Evolutionary conservation across 2,888 invertebrate species (phyloP).

Genomic region (Dryomyza anilis): DNA sequence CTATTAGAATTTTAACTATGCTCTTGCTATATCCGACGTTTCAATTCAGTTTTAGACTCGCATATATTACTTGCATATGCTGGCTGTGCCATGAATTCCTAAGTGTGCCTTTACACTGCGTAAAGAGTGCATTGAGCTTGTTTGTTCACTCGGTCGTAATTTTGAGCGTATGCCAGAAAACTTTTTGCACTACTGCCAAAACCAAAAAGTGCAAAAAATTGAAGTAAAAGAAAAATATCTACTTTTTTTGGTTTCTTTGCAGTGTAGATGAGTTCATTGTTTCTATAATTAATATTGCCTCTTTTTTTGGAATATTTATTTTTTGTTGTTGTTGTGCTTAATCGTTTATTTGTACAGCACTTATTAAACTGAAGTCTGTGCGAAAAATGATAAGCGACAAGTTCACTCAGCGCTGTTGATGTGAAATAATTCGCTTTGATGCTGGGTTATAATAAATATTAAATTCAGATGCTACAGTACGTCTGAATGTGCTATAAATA

Average conservation of each 20-base stretch:
- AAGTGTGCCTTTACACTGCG: not conserved
- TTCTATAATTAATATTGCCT: not conserved
- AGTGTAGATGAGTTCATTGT: slow-evolving; percentile 1
- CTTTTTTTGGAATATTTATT: not conserved
- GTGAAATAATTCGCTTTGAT: slow-evolving; percentile 1
- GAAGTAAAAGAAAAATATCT: not conserved
- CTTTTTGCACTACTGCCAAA: not conserved
- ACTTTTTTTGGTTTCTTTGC: too few relatives aligned
- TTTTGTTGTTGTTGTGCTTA: not conserved
- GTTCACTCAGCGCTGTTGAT: not conserved
- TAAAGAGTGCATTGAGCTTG: slow-evolving; percentile 3
- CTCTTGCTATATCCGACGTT: not conserved
- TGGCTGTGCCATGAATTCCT: not conserved
- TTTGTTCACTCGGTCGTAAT: not conserved
- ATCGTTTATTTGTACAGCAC: not conserved
- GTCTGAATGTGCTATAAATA: too few relatives aligned
- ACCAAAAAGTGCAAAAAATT: too few relatives aligned
- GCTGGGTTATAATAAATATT: too few relatives aligned
- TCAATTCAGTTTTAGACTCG: not conserved
- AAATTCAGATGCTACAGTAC: too few relatives aligned
- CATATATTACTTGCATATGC: too few relatives aligned
- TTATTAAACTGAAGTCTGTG: not conserved
- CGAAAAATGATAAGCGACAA: slow-evolving; percentile 4
- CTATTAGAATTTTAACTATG: slow-evolving; percentile 19
- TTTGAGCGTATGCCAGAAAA: slow-evolving; percentile 2